Percentiles rank a stretch among this genome's conserved stretches.
Conservation (phyloP, 2,888 invertebrate species). For the Agrochola circellaris region DNA sequence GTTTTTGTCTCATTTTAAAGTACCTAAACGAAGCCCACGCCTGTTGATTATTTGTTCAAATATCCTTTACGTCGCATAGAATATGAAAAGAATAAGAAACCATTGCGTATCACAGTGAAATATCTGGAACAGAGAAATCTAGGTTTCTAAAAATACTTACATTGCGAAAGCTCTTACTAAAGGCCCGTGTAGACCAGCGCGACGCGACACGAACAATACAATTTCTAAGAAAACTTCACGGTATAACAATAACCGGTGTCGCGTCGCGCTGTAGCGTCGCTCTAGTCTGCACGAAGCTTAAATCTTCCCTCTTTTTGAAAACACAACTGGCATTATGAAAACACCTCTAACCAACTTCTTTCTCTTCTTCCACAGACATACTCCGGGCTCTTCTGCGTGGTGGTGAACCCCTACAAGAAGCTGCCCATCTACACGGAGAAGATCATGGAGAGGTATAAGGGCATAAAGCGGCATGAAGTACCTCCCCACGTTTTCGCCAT, state of each 20-base stretch:
- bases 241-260: too few relatives aligned
- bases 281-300: too few relatives aligned
- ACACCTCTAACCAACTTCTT: constrained; percentile 7
- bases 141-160: neutral
- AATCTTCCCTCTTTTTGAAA: neutral
- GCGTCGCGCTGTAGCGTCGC: too few relatives aligned
- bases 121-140: neutral
- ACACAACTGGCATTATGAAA: neutral
- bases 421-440: constrained; percentile 99
- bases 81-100: too few relatives aligned
- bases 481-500: constrained; percentile 99
- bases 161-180: neutral
- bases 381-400: constrained; percentile 99
- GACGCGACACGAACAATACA: too few relatives aligned
- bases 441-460: constrained; percentile 99
- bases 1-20: neutral
- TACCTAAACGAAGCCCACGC: too few relatives aligned
- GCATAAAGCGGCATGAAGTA: constrained; percentile 99
- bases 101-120: neutral
- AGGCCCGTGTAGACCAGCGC: too few relatives aligned
- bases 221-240: too few relatives aligned
- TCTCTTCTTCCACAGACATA: constrained; percentile 95
- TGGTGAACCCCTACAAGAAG: constrained; percentile 99
- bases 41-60: too few relatives aligned
- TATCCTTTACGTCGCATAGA: too few relatives aligned